Conservation (phyloP, 2,888 invertebrate species). For the Rhogogaster chlorosoma region DNA sequence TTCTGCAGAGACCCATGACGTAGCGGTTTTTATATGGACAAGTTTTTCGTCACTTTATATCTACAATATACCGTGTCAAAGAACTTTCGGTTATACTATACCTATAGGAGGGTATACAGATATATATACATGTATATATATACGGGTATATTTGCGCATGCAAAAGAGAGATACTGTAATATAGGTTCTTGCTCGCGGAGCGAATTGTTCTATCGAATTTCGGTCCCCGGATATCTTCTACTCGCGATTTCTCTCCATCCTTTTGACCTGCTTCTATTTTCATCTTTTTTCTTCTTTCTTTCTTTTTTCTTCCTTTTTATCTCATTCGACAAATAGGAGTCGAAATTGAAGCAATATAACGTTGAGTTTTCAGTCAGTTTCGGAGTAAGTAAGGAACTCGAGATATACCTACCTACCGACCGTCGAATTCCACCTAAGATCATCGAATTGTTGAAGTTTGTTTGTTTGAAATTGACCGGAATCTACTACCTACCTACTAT, state of each 20-base stretch:
- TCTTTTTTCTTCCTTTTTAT: neutral
- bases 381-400: neutral
- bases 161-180: neutral
- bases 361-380: neutral
- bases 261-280: neutral
- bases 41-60: neutral
- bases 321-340: conserved; percentile 14
- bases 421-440: conserved; percentile 18
- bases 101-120: no score
- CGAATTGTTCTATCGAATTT: conserved; percentile 23
- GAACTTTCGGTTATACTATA: neutral
- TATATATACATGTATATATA: neutral
- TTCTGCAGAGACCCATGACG: conserved; percentile 14
- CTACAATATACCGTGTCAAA: neutral
- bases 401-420: neutral
- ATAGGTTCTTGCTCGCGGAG: neutral
- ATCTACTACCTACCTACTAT: neutral
- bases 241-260: conserved; percentile 14
- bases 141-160: neutral
- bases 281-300: neutral
- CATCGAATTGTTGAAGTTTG: conserved; percentile 24
- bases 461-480: conserved; percentile 24
- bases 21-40: neutral
- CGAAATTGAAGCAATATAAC: conserved; percentile 22
- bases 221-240: neutral